Evolutionary conservation across 2,797 vertebrate species (phyloP), one percentile per base, ranked within the genome.

Genomic region (Sebastes oblongus): DNA sequence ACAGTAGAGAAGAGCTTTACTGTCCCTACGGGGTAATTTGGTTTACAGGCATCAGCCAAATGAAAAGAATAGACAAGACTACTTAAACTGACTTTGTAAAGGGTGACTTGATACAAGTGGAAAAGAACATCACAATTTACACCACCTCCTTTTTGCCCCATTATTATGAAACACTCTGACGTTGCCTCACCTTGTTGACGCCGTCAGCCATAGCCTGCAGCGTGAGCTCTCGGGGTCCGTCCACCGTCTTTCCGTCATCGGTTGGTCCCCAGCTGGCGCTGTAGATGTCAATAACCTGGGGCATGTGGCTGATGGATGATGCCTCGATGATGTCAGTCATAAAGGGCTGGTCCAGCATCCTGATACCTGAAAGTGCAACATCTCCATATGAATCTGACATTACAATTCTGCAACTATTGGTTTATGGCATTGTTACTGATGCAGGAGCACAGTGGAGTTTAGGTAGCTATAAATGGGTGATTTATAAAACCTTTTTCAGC

Each of bases 321-420:
- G 98, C 98, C 90, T 99, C 98, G 1, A 99, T 99, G 75, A 99
- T 98, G 89, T 99, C 98, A 0, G 98, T 99, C 98, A 99, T 99
- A 65, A 99, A 99, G 0, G 98, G 98, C 90, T 99, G 98, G 92
- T 99, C 98, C 18, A 99, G 86, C 98, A 99, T 99, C 58, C 98
- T 96, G 90, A 99, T 99, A 72, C 98, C 98, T 99, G 93, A 72
- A 73, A 60, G 27, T 72, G 18, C 25, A 72, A 72, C 55, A 66
- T 18, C 18, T 66, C 13, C 18, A 22, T 39, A 2, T 76, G n/a
- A 75, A 30, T 65, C 13, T 52, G 9, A 68, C 6, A 54, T 61
- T 14, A 7, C 58, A 32, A 66, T 13, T 22, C 2, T 13, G 8
- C 11, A 60, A 6, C 1, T 36, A 5, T 39, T 20, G 39, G 2